Evolutionary conservation across 2,113 vertebrate genomes (phyloP).

Genomic region (Cranoglanis bouderius): DNA sequence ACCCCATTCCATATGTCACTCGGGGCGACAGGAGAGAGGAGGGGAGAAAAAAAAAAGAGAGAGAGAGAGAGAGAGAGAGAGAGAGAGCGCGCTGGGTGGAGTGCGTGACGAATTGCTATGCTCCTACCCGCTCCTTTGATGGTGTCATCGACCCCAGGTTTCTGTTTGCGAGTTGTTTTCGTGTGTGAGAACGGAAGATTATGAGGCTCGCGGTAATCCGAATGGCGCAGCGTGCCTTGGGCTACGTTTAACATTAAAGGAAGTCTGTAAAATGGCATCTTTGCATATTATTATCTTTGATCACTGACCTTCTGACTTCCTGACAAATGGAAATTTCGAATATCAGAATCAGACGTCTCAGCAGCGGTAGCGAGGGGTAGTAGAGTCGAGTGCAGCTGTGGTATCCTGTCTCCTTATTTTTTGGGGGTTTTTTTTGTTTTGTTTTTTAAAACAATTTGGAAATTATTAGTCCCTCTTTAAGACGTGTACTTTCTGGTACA

Average conservation of each 20-base stretch:
- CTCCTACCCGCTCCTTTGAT: slow-evolving; percentile 29
- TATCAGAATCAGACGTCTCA: slow-evolving; percentile 15
- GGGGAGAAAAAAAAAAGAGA: neutral
- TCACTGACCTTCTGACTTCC: slow-evolving; percentile 29
- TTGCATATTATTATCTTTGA: slow-evolving; percentile 47
- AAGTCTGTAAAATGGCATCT: slow-evolving; percentile 40
- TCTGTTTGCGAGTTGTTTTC: slow-evolving; percentile 27
- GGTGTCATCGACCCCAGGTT: slow-evolving; percentile 4
- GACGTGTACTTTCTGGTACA: neutral
- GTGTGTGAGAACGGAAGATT: slow-evolving; percentile 48
- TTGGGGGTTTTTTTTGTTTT: neutral
- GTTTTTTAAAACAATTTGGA: neutral
- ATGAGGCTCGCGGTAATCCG: slow-evolving; percentile 35
- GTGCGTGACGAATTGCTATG: slow-evolving; percentile 47
- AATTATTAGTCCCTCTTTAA: neutral
- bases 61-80: neutral
- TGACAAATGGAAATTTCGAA: slow-evolving; percentile 19
- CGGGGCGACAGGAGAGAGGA: neutral
- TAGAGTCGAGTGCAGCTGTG: neutral
- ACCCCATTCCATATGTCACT: slow-evolving; percentile 34
- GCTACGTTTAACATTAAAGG: slow-evolving; percentile 48
- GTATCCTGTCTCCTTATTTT: neutral
- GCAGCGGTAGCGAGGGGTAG: neutral
- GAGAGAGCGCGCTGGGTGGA: slow-evolving; percentile 26
- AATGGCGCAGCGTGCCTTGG: slow-evolving; percentile 29